phyloP scores from a whole-genome alignment of 2,113 vertebrate genomes.

The Cygnus buccinator region DNA sequence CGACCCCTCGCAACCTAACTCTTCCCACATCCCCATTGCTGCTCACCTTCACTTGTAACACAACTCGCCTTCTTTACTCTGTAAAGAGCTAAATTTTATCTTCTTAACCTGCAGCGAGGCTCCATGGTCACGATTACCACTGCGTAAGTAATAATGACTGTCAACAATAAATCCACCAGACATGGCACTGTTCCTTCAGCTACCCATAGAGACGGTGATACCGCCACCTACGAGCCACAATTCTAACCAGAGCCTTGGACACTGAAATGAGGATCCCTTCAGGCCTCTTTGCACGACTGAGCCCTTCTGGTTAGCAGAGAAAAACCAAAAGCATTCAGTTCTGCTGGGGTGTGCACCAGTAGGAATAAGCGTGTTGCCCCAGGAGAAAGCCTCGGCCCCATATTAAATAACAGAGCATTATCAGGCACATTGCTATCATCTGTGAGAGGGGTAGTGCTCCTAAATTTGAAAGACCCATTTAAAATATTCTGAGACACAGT shows the following conservation, averaged over 20 bases:
- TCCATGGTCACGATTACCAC: neutral
- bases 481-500: slow-evolving; percentile 54
- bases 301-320: slow-evolving; percentile 18
- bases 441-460: slow-evolving; percentile 7
- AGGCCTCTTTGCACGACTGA: neutral
- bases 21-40: neutral
- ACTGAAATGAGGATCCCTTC: neutral
- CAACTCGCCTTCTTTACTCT: accelerated
- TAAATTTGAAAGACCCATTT: slow-evolving; percentile 45
- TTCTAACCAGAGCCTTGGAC: neutral
- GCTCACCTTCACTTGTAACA: neutral
- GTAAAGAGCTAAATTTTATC: neutral
- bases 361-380: neutral
- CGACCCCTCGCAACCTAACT: neutral
- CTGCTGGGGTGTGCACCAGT: neutral
- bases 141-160: neutral
- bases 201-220: neutral
- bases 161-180: neutral
- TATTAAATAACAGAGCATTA: neutral
- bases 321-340: neutral
- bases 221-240: neutral
- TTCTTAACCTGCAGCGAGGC: neutral
- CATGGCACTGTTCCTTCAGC: neutral
- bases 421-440: neutral
- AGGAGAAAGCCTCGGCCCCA: slow-evolving; percentile 14